Percentiles rank a stretch among this genome's conserved stretches.
These are phyloP conservation scores for Dimorphilus gyrociliatus DNA, from an alignment of 2,888 invertebrate species.

Conservation along the genomic window DNA sequence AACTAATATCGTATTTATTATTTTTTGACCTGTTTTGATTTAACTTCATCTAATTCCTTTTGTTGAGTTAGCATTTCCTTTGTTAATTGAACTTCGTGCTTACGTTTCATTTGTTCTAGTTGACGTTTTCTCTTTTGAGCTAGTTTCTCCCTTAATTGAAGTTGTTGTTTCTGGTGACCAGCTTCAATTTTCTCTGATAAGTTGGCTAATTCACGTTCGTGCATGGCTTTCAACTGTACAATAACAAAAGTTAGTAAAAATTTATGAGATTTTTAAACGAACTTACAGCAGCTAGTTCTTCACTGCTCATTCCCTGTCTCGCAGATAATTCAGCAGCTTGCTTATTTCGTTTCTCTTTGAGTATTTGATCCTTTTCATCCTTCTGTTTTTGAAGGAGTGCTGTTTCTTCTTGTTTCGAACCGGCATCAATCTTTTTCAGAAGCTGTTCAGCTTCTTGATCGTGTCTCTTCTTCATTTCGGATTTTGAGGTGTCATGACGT, in stretches of 20 bases:
- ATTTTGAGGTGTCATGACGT: conserved; percentile 20
- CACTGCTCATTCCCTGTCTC: conserved; percentile 22
- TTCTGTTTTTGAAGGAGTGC: conserved; percentile 14
- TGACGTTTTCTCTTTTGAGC: conserved; percentile 17
- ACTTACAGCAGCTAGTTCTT: conserved; percentile 19
- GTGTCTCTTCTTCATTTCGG: conserved; percentile 14
- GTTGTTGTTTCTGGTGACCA: conserved; percentile 19
- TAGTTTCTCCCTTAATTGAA: conserved; percentile 20
- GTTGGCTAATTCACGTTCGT: conserved; percentile 22
- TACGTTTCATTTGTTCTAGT: conserved; percentile 22
- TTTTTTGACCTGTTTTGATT: conserved; percentile 18
- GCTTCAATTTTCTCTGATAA: conserved; percentile 20
- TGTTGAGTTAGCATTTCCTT: conserved; percentile 28
- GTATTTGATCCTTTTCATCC: conserved; percentile 17
- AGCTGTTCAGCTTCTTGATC: conserved; percentile 17
- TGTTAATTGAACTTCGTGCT: conserved; percentile 27
- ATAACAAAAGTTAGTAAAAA: background rate
- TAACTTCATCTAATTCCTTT: conserved; percentile 27
- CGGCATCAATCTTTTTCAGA: too few relatives aligned
- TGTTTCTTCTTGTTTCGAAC: conserved; percentile 20
- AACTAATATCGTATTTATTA: too few relatives aligned
- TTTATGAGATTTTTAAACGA: background rate
- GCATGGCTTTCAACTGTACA: conserved; percentile 24
- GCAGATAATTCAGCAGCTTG: conserved; percentile 27
- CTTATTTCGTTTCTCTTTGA: conserved; percentile 23